Base-by-base conservation (phyloP, 1,140 invertebrate species). In the Drosophila persimilis region DNA sequence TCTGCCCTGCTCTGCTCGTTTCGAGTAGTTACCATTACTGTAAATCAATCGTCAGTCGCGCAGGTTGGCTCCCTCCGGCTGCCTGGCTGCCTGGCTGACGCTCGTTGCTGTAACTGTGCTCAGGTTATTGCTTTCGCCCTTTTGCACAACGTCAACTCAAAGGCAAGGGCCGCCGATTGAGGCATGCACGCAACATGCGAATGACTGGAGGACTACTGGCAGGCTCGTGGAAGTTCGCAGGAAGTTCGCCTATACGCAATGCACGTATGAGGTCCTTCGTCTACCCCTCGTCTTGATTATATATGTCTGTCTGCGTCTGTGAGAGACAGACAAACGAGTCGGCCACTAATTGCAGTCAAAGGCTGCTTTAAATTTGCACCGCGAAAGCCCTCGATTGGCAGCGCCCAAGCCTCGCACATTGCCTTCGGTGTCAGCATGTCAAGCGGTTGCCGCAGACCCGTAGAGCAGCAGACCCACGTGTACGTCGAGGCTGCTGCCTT, bases 311-410 rank as follows among this genome's bases (percentile, higher is more conserved):
- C 24, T 15, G 11, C 35, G 22, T 26, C 24, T 41, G 39, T 20
- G 45, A 22, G 44, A 71, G 66, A 58, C 63, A 84, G 70, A 83
- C 67, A 80, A 73, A 78, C 69, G 64, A 70, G 70, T 54, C 71
- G 61, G 67, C 73, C 80, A 75, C 88, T 90, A 90, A 90, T 90
- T 90, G 89, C 78, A 90, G 88, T 88, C 83, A 90, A 86, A 88
- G 74, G 77, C 54, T 59, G 77, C 80, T 86, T 85, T 81, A 85
- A 77, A 86, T 81, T 74, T 73, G 62, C 62, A 63, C 77, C 29
- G 52, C 58, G 63, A 44, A 56, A 59, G 44, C n/a, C 31, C 57
- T 53, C 58, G 72, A 74, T 80, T 81, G 73, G 62, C 67, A 77
- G 53, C 47, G 11, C 6, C 26, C 20, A 22, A 35, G 43, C 52